Evolutionary conservation across 2,113 vertebrate genomes (phyloP).

Genomic region (Prunella himalayana): DNA sequence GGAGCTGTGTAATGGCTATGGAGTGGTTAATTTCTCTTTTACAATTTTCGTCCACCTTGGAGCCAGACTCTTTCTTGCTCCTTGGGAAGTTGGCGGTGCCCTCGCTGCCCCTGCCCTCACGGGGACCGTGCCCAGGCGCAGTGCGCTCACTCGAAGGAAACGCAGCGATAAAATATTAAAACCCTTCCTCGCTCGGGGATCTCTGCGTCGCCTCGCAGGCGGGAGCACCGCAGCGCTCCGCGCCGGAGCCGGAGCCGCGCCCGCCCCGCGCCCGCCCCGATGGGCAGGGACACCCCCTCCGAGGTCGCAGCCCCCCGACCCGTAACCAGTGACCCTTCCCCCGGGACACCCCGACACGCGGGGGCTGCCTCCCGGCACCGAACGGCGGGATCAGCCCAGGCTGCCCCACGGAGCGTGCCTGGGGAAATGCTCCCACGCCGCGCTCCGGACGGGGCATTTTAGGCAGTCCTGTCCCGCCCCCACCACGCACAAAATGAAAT

Average conservation of each 20-base stretch:
- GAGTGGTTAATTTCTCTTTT: not conserved
- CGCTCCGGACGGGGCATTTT: not conserved
- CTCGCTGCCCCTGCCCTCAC: not conserved
- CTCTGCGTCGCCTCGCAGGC: not conserved
- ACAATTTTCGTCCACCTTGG: not conserved
- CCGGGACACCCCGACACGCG: not conserved
- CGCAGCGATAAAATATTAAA: slow-evolving; percentile 36
- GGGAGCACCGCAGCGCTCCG: not conserved
- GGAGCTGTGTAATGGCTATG: not conserved
- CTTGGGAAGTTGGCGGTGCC: not conserved
- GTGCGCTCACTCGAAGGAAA: not conserved
- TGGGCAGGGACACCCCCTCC: not conserved
- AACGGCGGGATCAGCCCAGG: not conserved
- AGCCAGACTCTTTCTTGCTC: not conserved
- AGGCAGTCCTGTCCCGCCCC: not conserved
- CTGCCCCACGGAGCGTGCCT: fast-evolving
- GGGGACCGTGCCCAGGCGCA: not conserved
- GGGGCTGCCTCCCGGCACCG: no score
- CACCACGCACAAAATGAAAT: not conserved
- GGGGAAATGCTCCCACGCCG: not conserved
- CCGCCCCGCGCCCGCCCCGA: not conserved
- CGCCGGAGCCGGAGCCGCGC: not conserved
- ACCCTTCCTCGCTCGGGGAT: not conserved
- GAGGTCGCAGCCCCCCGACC: not conserved
- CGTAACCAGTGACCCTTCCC: no score